Conservation (phyloP, 2,888 invertebrate species). For the Mechanitis mazaeus region DNA sequence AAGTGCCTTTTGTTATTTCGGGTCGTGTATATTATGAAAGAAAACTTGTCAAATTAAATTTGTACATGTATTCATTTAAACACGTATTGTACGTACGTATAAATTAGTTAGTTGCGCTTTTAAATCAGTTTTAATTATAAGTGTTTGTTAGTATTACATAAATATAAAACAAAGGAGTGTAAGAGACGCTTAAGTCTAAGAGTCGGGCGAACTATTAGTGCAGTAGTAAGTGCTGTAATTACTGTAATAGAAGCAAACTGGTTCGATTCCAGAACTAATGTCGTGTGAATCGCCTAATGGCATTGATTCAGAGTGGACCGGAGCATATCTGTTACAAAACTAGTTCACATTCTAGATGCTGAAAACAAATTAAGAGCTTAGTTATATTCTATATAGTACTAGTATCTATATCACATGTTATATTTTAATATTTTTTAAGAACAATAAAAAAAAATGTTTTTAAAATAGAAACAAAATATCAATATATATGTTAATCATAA, state of each 20-base stretch:
- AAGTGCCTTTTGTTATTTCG: conserved; percentile 1
- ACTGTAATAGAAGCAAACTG: conserved; percentile 16
- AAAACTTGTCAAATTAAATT: background rate
- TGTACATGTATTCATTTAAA: background rate
- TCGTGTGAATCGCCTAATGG: conserved; percentile 31
- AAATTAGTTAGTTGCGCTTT: too few species aligned
- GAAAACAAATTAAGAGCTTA: background rate
- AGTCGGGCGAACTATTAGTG: too few species aligned
- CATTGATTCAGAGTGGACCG: conserved; percentile 34
- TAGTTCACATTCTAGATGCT: background rate
- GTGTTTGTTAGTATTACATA: too few species aligned
- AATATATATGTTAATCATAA: background rate
- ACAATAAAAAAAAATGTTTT: background rate
- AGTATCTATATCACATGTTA: background rate
- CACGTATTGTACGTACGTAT: too few species aligned
- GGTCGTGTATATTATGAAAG: background rate
- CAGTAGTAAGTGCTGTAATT: conserved; percentile 14
- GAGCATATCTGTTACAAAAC: conserved; percentile 14
- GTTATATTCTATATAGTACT: background rate
- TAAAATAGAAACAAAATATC: background rate
- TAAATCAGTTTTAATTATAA: too few species aligned
- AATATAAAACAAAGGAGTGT: too few species aligned
- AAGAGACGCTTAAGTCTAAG: too few species aligned
- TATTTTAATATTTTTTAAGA: background rate
- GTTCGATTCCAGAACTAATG: conserved; percentile 28